Evolutionary conservation across 2,797 vertebrate genomes (phyloP), one percentile per base, ranked within the genome.

Genomic region (Fistularia commersonii): DNA sequence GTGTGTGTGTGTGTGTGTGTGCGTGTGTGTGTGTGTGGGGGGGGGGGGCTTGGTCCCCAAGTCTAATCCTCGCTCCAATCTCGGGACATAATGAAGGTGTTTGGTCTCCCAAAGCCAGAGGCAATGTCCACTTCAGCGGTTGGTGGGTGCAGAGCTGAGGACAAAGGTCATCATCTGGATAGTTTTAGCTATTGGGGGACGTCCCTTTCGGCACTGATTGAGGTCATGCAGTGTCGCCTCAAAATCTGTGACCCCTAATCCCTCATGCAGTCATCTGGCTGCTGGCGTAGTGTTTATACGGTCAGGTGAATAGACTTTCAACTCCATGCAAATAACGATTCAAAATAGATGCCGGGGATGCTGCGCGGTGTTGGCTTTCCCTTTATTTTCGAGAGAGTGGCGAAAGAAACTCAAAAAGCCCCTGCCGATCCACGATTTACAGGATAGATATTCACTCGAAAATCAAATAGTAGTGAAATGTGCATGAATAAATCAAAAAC

Each of bases 101-200:
- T 66, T 67, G 66, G 58, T 66, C 55, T 57, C 43, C 49, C 9
- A 39, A 48, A 67, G 60, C 80, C 65, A 58, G 66, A 81, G 79
- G 84, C 72, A 32, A 69, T 32, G 46, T 77, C 77, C 78, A 72
- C 62, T 73, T 68, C 74, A 72, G 51, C 14, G 55, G 48, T 68
- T 68, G 55, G 55, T 57, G 74, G 74, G 66, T 57, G 66, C 65
- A 60, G 56, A 60, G 56, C 71, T 23, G 47, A 69, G 86, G 76
- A 86, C 82, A 78, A 49, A 84, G 86, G 80, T 86, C 78, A 59
- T 90, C 85, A 87, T 91, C 87, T 91, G 89, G 87, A 89, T 89
- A 87, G 86, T 84, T 89, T 87, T 87, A 88, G 82, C 64, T 76
- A 66, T 84, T 86, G 64, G 66, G 62, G 69, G 79, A 79, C 47